phyloP scores from a whole-genome alignment of 2,797 vertebrate genomes.

The Prionace glauca region DNA sequence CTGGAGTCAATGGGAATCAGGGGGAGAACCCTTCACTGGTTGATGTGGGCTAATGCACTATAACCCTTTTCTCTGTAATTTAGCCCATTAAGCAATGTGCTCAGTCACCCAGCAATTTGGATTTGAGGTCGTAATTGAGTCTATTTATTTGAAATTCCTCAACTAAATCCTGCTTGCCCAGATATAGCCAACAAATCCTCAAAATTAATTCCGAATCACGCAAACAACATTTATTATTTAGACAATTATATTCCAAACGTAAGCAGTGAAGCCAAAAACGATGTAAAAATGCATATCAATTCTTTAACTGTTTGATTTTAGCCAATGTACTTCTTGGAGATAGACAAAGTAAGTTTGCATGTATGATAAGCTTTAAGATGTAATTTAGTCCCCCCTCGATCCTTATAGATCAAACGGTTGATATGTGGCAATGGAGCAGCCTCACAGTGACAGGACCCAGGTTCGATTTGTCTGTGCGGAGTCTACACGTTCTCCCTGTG shows the following conservation, averaged over 20 bases:
- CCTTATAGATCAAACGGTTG: neutral
- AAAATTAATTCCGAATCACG: neutral
- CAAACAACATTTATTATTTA: too few relatives aligned
- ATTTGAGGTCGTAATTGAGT: neutral
- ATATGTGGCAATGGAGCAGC: neutral
- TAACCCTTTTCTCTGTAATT: neutral
- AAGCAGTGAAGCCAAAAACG: neutral
- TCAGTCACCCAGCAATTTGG: neutral
- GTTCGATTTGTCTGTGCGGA: too few relatives aligned
- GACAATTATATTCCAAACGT: neutral
- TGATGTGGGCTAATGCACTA: neutral
- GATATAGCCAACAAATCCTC: neutral
- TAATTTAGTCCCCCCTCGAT: neutral
- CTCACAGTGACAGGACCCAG: too few relatives aligned
- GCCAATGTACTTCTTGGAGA: neutral
- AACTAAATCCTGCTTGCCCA: neutral
- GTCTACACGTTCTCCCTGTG: too few relatives aligned
- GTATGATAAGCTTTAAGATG: neutral
- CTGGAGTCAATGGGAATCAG: too few relatives aligned
- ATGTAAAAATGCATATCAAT: neutral
- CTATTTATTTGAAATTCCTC: neutral
- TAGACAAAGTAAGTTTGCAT: neutral
- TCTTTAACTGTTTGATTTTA: neutral
- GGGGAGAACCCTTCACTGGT: too few relatives aligned
- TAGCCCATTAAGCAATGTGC: neutral